Percentiles rank a stretch among this genome's conserved stretches.
phyloP scores from a whole-genome alignment of 2,888 invertebrate genomes.

The Ernsta delagoae region DNA sequence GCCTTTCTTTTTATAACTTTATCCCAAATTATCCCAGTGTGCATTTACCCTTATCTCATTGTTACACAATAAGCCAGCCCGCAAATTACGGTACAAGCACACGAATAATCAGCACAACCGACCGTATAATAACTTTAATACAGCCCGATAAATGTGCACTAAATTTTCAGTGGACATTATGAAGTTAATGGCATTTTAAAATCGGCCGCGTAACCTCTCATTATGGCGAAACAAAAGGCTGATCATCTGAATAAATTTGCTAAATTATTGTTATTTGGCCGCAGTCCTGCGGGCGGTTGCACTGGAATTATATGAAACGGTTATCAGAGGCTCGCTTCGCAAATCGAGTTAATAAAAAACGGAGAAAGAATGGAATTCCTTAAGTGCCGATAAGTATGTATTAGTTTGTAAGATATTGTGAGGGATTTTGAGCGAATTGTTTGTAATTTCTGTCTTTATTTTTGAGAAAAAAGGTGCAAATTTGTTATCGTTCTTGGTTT shows the following conservation, averaged over 20 bases:
- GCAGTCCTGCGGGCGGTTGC: slow-evolving; percentile 56
- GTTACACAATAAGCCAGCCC: slow-evolving; percentile 43
- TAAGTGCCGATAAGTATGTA: slow-evolving; percentile 33
- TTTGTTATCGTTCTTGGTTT: no score
- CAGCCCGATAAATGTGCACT: slow-evolving; percentile 43
- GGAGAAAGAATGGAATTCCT: slow-evolving; percentile 19
- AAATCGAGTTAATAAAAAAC: slow-evolving; percentile 32
- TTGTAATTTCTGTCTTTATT: neutral
- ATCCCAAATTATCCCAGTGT: neutral
- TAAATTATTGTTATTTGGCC: slow-evolving; percentile 78
- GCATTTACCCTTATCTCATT: slow-evolving; percentile 38
- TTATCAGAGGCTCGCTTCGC: slow-evolving; percentile 20
- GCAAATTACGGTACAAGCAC: slow-evolving; percentile 43
- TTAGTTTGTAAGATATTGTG: slow-evolving; percentile 29
- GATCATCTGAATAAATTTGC: slow-evolving; percentile 77
- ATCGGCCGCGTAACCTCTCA: slow-evolving; percentile 61
- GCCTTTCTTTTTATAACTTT: no score
- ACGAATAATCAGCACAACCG: slow-evolving; percentile 28
- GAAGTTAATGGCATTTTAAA: slow-evolving; percentile 59
- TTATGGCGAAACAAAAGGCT: slow-evolving; percentile 73
- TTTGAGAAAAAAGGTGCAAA: no score
- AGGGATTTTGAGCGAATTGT: neutral
- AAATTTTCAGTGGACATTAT: slow-evolving; percentile 53
- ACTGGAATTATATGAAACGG: slow-evolving; percentile 47
- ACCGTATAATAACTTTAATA: slow-evolving; percentile 33